These are phyloP conservation scores for rabbit (Oryctolagus cuniculus) DNA, from an alignment of 2,113 vertebrate genomes.

Conservation along the genomic window DNA sequence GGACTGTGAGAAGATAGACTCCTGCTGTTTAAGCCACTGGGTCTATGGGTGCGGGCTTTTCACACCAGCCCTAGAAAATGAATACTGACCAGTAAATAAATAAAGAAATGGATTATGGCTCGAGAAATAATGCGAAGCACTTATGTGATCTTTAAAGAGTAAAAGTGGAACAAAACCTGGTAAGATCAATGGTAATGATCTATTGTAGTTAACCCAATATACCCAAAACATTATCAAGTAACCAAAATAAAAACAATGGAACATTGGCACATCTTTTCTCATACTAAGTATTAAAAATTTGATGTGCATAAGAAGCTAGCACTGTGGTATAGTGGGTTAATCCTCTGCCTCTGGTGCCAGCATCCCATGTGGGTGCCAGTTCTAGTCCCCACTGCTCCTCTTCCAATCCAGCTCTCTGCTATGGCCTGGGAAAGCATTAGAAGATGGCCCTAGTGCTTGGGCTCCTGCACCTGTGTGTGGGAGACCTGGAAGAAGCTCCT, in stretches of 20 bases:
- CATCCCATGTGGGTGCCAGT: no score
- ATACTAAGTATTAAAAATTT: neutral
- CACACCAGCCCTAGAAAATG: neutral
- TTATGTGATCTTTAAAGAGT: neutral
- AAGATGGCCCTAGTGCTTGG: no score
- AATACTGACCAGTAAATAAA: neutral
- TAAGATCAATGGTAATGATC: neutral
- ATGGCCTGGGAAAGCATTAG: no score
- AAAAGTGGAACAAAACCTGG: neutral
- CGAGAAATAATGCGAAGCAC: neutral
- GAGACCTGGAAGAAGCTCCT: no score
- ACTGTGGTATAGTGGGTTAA: no score
- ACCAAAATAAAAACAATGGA: slow-evolving; percentile 15
- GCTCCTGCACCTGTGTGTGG: no score
- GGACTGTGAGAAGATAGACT: neutral
- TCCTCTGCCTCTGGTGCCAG: no score
- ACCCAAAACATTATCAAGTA: slow-evolving; percentile 13
- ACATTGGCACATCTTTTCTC: neutral
- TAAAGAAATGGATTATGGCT: no score
- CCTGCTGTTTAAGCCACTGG: neutral
- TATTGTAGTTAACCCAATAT: neutral
- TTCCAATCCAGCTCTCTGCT: no score
- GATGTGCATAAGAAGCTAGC: no score
- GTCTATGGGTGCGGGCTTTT: neutral
- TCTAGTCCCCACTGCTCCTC: no score